Base-by-base conservation (phyloP, 2,797 vertebrate species). In the Oreortyx pictus region DNA sequence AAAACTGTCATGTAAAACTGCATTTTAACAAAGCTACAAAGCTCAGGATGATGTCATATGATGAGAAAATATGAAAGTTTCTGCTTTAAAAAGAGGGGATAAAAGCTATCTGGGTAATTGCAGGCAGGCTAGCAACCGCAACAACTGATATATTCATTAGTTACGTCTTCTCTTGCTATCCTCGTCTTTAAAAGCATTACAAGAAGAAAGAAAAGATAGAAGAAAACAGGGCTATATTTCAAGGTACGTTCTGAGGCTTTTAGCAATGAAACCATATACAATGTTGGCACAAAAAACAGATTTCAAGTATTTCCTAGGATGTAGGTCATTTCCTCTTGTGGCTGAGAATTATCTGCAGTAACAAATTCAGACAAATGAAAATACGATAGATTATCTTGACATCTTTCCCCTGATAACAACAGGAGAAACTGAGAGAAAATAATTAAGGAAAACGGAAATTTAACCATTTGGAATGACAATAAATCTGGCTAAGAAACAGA, bases 51-150 rank as follows among this genome's bases (percentile, higher is more conserved):
- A 50, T 87, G 67, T 72, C 89, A 85, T 61, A 49, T 73, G 47
- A 92, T 60, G 62, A 49, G 71, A 93, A 88, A 92, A 90, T 70
- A 84, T 10, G 20, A 93, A 92, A 17, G 39, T 44, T 89, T 46
- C 78, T 79, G 46, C 75, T 85, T 90, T 59, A 76, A 88, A 86
- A 61, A 39, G 71, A 83, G 44, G 44, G 19, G 41, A 88, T 91
- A 75, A 88, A 89, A 61, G 50, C 43, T 79, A 82, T 76, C 37
- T 73, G 50, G 22, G n/a, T 62, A 90, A 79, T 79, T 86, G 61
- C 5, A 73, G 72, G 71, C 47, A 88, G 31, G 57, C 29, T 80
- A 87, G 86, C 44, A 82, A 77, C 33, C 57, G 27, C 68, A 80
- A 27, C 56, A 87, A 77, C 39, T 31, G 59, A 78, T 41, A 27